Evolutionary conservation across 2,888 invertebrate species (phyloP).

Genomic region (Drosophila incognita): DNA sequence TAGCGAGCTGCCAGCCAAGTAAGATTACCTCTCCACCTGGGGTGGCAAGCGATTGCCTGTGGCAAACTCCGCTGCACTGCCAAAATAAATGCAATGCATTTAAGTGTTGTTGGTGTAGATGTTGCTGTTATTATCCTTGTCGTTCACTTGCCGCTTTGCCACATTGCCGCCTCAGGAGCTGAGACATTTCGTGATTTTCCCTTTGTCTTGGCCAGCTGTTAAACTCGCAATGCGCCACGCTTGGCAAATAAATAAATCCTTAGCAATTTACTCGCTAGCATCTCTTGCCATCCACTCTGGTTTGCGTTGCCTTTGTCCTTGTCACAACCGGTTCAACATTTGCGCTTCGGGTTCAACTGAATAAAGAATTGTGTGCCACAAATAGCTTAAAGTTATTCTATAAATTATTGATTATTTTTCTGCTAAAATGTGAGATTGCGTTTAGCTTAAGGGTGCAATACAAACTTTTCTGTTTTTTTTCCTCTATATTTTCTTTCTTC

Average conservation of each 20-base stretch:
- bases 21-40: background rate
- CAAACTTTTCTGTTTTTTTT: background rate
- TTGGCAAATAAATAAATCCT: conserved; percentile 66
- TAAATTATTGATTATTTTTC: conserved; percentile 69
- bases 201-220: conserved; percentile 28
- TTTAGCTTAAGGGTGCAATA: background rate
- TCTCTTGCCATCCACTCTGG: conserved; percentile 28
- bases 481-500: background rate
- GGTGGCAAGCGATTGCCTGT: background rate
- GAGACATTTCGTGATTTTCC: conserved; percentile 27
- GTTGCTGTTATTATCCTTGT: background rate
- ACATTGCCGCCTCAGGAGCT: conserved; percentile 37
- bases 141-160: conserved; percentile 10
- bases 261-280: conserved; percentile 60
- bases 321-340: conserved; percentile 38
- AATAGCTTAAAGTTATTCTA: conserved; percentile 61
- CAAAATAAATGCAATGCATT: conserved; percentile 70
- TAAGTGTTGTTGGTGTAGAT: conserved; percentile 23
- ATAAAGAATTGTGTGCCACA: conserved; percentile 60
- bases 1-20: conserved; percentile 12
- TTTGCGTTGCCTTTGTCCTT: conserved; percentile 32
- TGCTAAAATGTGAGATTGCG: background rate
- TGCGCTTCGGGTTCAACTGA: conserved; percentile 60
- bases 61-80: conserved; percentile 41
- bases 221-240: conserved; percentile 30